These are phyloP conservation scores for Pyrochroa serraticornis DNA, from an alignment of 2,888 invertebrate genomes.

Conservation along the genomic window DNA sequence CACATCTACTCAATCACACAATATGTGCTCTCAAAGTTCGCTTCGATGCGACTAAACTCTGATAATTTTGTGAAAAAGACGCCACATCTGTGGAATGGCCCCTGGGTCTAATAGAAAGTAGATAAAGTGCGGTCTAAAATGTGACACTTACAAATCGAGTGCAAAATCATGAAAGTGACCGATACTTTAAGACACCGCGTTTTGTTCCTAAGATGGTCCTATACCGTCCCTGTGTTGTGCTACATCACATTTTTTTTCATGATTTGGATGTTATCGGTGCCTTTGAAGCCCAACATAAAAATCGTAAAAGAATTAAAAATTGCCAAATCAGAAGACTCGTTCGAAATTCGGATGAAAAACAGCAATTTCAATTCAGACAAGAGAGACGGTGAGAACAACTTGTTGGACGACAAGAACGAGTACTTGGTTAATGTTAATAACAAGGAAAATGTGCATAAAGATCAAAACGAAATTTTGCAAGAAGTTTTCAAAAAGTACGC, in stretches of 20 bases:
- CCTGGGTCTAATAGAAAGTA: no score
- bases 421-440: conserved; percentile 56
- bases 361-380: conserved; percentile 62
- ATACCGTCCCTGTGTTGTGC: conserved; percentile 62
- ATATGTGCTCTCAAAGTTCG: no score
- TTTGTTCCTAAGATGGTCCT: conserved; percentile 61
- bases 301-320: conserved; percentile 39
- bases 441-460: conserved; percentile 51
- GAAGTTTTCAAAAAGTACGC: conserved; percentile 57
- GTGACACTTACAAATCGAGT: not conserved
- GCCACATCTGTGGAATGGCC: no score
- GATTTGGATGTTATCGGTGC: conserved; percentile 61
- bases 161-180: conserved; percentile 19
- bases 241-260: conserved; percentile 62
- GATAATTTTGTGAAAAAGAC: no score
- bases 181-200: not conserved
- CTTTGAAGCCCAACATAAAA: conserved; percentile 51
- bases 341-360: conserved; percentile 56
- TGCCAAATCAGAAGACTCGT: conserved; percentile 48
- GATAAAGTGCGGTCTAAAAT: not conserved
- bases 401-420: conserved; percentile 61
- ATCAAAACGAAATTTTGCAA: conserved; percentile 51
- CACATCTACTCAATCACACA: no score
- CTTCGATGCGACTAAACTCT: no score
- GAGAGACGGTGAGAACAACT: conserved; percentile 54